Evolutionary conservation across 2,888 invertebrate genomes (phyloP), one percentile per base, ranked within the genome.

Genomic region (Agonopterix arenella): DNA sequence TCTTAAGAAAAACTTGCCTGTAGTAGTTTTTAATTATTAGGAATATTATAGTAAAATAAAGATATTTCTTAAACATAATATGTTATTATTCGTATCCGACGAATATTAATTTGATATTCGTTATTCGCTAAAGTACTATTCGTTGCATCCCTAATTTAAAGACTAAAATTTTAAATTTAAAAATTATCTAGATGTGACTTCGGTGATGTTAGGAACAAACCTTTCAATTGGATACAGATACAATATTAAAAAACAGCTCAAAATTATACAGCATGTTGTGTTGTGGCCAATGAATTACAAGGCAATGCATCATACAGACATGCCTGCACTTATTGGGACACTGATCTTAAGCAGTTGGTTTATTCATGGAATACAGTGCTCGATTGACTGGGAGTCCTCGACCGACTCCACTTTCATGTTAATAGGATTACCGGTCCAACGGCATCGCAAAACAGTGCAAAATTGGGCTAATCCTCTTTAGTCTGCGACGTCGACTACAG

Each of bases 391-490:
- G 61, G 56, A 70, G 64, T 54, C 68, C 73, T 70, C 70, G 70
- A 73, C 68, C 67, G 46, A 57, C 56, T 54, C 58, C 54, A 61
- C 67, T 69, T 72, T 68, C 64, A 67, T 63, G 53, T 54, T 74
- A 70, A 73, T 74, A 69, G 68, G 70, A 73, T 71, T 72, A 74
- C 61, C 50, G 50, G 65, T 58, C 8, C 10, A n/a, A 40, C 64
- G 61, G 53, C 60, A 57, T 58, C 61, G 64, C 61, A 63, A 69
- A 72, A 69, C 67, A 55, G 66, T 64, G 60, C 51, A 57, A 58
- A 76, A 73, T 70, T 70, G 65, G 72, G 71, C 61, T 78, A 76
- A 77, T 75, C 73, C 65, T 68, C 62, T 70, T 68, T 68, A 56
- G 43, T 11, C 40, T 28, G 28, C 28, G 51, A 58, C 57, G 59